These are phyloP conservation scores for Siderastrea radians DNA, from an alignment of 92 coral and sea anemone genomes.

Conservation along the genomic window DNA sequence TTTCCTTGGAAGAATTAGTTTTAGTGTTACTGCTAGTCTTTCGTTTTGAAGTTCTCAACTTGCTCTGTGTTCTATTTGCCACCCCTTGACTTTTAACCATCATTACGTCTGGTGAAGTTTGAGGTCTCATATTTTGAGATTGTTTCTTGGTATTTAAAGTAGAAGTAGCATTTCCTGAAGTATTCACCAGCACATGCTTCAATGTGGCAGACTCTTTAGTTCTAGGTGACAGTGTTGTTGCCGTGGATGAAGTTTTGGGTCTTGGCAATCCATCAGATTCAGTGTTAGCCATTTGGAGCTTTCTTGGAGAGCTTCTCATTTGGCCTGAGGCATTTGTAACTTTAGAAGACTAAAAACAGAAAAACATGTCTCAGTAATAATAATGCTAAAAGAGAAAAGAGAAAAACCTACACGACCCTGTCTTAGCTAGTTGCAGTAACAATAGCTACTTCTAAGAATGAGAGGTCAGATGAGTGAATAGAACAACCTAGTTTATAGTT, in stretches of 20 bases:
- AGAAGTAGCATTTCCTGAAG: neutral
- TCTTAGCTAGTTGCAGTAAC: too few species aligned
- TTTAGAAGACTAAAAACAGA: neutral
- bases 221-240: slow-evolving; percentile 11
- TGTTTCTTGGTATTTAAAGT: slow-evolving; percentile 10
- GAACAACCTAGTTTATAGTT: too few species aligned
- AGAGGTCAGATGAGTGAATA: too few species aligned
- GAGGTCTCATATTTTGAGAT: neutral
- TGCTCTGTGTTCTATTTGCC: slow-evolving; percentile 1
- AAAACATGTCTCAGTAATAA: neutral
- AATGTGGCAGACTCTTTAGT: neutral
- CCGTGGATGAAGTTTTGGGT: slow-evolving; percentile 24
- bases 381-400: neutral
- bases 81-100: neutral
- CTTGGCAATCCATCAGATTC: neutral
- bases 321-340: neutral
- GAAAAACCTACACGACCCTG: too few species aligned
- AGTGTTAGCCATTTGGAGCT: neutral
- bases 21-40: neutral
- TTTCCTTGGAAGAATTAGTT: neutral
- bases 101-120: slow-evolving; percentile 27
- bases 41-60: neutral
- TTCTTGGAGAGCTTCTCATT: slow-evolving; percentile 7
- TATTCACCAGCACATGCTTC: neutral
- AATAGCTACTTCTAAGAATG: too few species aligned